phyloP scores from a whole-genome alignment of 2,888 invertebrate genomes.

The Pammene aurita region DNA sequence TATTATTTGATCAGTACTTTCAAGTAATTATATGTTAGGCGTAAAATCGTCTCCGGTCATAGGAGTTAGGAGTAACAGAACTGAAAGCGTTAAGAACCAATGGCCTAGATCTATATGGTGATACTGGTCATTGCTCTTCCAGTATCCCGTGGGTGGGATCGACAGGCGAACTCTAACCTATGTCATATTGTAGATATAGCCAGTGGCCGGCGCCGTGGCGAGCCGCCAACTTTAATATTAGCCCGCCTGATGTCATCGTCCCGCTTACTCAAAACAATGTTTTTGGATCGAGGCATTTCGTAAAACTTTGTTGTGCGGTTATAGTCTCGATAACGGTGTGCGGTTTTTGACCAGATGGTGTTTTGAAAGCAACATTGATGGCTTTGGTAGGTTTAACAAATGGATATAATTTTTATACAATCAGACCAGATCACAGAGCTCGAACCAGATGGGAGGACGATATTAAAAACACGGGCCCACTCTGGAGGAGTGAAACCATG shows the following conservation, averaged over 20 bases:
- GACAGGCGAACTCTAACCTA: constrained; percentile 40
- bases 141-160: constrained; percentile 17
- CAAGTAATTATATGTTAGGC: too few species aligned
- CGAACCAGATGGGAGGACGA: too few species aligned
- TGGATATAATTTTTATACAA: too few species aligned
- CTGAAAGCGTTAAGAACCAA: too few species aligned
- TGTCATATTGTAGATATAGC: constrained; percentile 32
- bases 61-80: too few species aligned
- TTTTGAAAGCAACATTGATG: background rate
- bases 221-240: constrained; percentile 78
- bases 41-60: too few species aligned
- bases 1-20: too few species aligned
- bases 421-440: too few species aligned
- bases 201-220: constrained; percentile 53
- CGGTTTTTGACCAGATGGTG: constrained; percentile 2
- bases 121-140: background rate
- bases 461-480: too few species aligned
- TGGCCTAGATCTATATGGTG: background rate
- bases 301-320: constrained; percentile 3
- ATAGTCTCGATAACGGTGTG: background rate
- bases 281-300: constrained; percentile 43
- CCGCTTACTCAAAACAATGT: constrained; percentile 63
- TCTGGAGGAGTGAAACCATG: too few species aligned
- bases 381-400: too few species aligned
- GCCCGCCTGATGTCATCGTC: constrained; percentile 73